Base-by-base conservation (phyloP, 2,888 invertebrate genomes). In the Lasioglossum marginatum region DNA sequence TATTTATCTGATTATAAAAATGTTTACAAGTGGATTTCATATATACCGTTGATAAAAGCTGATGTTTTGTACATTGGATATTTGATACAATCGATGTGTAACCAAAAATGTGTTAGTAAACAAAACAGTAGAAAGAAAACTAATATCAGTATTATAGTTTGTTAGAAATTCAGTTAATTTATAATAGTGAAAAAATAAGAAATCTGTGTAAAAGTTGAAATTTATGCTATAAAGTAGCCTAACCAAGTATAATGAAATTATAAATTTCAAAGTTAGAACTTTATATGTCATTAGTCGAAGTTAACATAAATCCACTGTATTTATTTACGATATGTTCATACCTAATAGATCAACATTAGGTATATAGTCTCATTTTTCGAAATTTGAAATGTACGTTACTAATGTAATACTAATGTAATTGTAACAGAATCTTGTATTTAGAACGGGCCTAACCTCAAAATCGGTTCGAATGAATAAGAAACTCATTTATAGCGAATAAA, bases 181-280 rank as follows among this genome's bases (percentile, higher is more conserved):
- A 8, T 37, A 27, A 48, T 43, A 75, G 40, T 40, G 57, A 60
- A 27, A 60, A 19, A 57, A 75, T 37, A 68, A 2, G 34, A 27
- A 77, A 10, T 43, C 3, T 31, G 40, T 45, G 0, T 10, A 37
- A n/a, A 68, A 48, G 6, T 48, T 63, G 4, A 4, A 37, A 37
- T 34, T 37, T 31, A 48, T 48, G 8, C 5, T 48, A 37, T 16
- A 37, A 77, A 19, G 16, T 16, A 66, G 12, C 34, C n/a, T n/a
- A n/a, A 8, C n/a, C 23, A n/a, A 16, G 5, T n/a, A 34, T 37
- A 48, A 48, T 48, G 8, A 37, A 48, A 77, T 68, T 37, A 16
- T 77, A 77, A 77, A 48, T 37, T 43, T 43, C 5, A 66, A 68
- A 77, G 37, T 48, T 77, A 27, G 48, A 77, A 48, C 63, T 45